Evolutionary conservation across 1,140 invertebrate genomes (phyloP), one percentile per base, ranked within the genome.

Genomic region (Drosophila gunungcola): DNA sequence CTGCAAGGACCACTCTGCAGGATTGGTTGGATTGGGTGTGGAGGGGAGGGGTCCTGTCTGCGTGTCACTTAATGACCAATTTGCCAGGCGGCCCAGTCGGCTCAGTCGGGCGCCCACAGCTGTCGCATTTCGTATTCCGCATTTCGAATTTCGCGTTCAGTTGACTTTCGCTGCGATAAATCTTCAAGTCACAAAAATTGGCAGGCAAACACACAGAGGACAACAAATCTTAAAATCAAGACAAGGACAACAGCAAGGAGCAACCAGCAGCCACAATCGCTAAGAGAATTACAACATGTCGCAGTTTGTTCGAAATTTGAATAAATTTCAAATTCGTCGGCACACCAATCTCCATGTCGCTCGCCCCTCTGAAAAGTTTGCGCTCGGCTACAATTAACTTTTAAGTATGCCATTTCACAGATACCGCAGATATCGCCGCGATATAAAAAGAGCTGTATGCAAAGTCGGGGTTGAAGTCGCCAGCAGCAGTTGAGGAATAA

Each of bases 331-430:
- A 76, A 88, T 88, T 78, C 82, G 74, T 82, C 61, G 27, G 46
- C 41, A 39, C 25, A 27, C 60, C 38, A 32, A 32, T 7, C 29
- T 16, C 13, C 64, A 34, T 48, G 25, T 54, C 11, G 27, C 3
- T 7, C 2, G 3, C 21, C 29, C n/a, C 13, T 3, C 0, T 25
- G 21, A 60, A 72, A 88, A 88, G 72, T 88, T 76, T 61, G 62
- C 63, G 67, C 78, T 74, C 70, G 53, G 68, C 85, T 76, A 91
- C 85, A 91, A 91, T 91, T 91, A 91, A 91, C 85, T 91, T 91
- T 91, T 90, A 90, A 91, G 90, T 90, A 81, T 69, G 74, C 64
- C 84, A 85, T 85, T 90, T 84, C 75, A 80, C 78, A 89, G 84
- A 89, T 89, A 90, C 86, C 84, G 72, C 75, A 84, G 84, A 89